Conservation (phyloP, 2,888 invertebrate genomes). For the Meloe dianella region DNA sequence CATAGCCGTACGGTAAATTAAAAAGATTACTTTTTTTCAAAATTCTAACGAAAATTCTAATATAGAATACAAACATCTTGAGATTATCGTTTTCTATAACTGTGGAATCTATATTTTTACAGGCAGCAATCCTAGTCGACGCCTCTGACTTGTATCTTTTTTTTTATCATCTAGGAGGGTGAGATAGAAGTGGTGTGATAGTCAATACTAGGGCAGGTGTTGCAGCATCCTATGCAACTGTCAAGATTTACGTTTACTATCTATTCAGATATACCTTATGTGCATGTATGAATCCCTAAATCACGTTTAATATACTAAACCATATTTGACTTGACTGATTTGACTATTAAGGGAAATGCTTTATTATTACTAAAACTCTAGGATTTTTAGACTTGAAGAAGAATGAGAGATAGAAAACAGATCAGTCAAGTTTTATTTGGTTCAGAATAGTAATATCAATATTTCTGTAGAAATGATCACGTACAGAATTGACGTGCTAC, state of each 20-base stretch:
- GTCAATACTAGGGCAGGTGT: slow-evolving; percentile 12
- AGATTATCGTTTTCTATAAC: neutral
- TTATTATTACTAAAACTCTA: no score
- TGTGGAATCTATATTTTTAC: neutral
- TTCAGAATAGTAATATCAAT: no score
- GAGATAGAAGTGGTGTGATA: neutral
- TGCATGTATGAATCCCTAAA: neutral
- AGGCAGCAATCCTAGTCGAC: neutral
- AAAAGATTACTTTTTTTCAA: no score
- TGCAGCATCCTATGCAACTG: slow-evolving; percentile 16
- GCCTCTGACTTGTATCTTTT: slow-evolving; percentile 7
- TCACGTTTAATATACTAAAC: neutral
- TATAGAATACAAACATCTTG: neutral
- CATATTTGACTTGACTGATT: no score
- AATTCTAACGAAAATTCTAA: no score
- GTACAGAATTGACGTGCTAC: neutral
- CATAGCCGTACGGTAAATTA: neutral
- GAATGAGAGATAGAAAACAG: no score
- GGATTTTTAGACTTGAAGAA: no score
- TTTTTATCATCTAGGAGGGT: neutral
- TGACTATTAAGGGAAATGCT: no score
- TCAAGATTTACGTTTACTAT: slow-evolving; percentile 13
- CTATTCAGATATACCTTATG: neutral
- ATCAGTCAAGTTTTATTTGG: no score
- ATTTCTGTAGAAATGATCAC: no score